Conservation (phyloP, 2,797 vertebrate genomes). For the Rhodeus uyekii region DNA sequence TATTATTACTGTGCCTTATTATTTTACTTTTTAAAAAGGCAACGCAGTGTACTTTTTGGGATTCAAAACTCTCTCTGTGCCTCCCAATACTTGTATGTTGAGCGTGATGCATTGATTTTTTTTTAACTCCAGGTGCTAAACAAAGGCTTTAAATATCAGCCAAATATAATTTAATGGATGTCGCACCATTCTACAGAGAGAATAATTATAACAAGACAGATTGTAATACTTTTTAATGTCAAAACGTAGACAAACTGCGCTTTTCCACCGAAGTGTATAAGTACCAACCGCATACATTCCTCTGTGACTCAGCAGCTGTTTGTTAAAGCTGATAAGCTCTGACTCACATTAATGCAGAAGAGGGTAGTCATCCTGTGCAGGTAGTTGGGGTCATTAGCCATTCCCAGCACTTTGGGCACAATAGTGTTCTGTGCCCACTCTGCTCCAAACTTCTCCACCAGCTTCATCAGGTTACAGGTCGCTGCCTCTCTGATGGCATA, state of each 20-base stretch:
- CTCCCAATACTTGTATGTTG: background rate
- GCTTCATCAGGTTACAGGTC: conserved; percentile 90
- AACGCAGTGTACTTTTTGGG: background rate
- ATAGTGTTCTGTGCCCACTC: conserved; percentile 93
- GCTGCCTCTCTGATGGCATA: conserved; percentile 91
- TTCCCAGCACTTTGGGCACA: conserved; percentile 89
- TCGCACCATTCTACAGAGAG: background rate
- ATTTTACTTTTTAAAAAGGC: background rate
- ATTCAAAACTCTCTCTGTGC: no score
- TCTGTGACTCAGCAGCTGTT: conserved; percentile 3
- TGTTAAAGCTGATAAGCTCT: background rate
- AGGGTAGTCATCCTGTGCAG: conserved; percentile 93
- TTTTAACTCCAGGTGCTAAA: no score
- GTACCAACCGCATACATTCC: background rate
- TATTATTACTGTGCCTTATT: no score
- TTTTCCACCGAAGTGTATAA: background rate
- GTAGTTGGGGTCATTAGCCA: conserved; percentile 93
- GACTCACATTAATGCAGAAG: conserved; percentile 92
- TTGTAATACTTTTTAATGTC: background rate
- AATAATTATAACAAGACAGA: background rate
- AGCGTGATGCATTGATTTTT: background rate
- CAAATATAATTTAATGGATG: background rate
- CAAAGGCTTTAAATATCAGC: no score
- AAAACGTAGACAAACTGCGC: background rate
- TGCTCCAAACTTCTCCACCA: conserved; percentile 90